Base-by-base conservation (phyloP, 2,888 invertebrate genomes). In the Coremacera marginata region DNA sequence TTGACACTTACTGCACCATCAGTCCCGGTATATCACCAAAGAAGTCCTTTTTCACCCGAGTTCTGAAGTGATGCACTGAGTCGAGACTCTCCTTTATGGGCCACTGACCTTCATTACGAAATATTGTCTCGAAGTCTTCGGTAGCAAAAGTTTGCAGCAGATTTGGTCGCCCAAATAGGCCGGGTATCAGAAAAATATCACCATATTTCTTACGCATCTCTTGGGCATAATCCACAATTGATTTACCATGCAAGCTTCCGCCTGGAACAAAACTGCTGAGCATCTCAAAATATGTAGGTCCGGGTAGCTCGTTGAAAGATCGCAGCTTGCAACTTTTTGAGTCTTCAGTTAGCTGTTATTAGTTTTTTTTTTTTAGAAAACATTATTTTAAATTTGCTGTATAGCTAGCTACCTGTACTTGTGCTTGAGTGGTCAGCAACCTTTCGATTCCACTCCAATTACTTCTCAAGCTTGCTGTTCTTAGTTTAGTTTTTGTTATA, bases 111-210 rank as follows among this genome's bases (percentile, higher is more conserved):
- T 91, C 90, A 52, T 89, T 86, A 49, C 91, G 87, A 79, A 90
- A 90, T 5, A 85, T 84, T 14, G 80, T 70, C 72, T 90, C 90
- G 63, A 91, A 89, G 82, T 92, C 91, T 14, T 90, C 89, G 0
- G 92, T 91, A 82, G 91, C 89, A 80, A 91, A 91, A n/a, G 90
- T 84, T 16, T 90, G 85, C 0, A 91, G 87, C 1, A 90, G 81
- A 80, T 88, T 84, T 0, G 79, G 73, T 70, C 84, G 85, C 8
- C 87, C 88, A 78, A 87, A 81, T 49, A 90, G 77, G 3, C 90
- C 90, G n/a, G 88, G 88, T 8, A 91, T 72, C 14, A 87, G 85
- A 19, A 89, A 88, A 7, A 91, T 87, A 70, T 90, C 84, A 2
- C 91, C 91, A 80, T 90, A 88, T 71, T 82, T 81, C 9, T 85